These are phyloP conservation scores for Vespertilio murinus DNA, from an alignment of 2,797 vertebrate genomes.

Conservation along the genomic window DNA sequence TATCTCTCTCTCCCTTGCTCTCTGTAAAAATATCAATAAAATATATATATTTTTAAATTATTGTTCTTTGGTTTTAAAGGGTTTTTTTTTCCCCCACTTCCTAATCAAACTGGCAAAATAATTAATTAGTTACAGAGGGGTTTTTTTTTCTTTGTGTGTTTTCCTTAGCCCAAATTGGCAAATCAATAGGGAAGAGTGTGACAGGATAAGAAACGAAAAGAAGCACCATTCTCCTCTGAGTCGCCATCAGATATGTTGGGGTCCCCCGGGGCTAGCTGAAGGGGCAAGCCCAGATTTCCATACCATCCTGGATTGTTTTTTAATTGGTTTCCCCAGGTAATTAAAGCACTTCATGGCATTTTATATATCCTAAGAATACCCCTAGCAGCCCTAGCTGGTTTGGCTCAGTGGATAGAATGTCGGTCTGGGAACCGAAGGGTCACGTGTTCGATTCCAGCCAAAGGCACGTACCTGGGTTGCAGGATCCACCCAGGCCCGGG, in stretches of 20 bases:
- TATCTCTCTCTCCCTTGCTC: too few relatives aligned
- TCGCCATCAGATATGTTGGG: not conserved
- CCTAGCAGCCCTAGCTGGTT: too few relatives aligned
- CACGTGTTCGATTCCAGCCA: too few relatives aligned
- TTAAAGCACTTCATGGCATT: conserved; percentile 39
- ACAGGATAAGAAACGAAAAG: not conserved
- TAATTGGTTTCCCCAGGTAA: conserved; percentile 37
- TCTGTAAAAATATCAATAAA: too few relatives aligned
- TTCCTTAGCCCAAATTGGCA: conserved; percentile 34
- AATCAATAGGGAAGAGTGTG: not conserved
- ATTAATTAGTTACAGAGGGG: conserved; percentile 42
- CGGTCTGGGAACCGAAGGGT: too few relatives aligned
- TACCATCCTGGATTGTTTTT: conserved; percentile 41
- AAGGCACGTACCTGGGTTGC: too few relatives aligned
- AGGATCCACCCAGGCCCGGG: too few relatives aligned
- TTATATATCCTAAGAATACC: conserved; percentile 37
- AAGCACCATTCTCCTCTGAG: not conserved
- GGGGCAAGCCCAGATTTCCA: conserved; percentile 27
- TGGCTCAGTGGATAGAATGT: too few relatives aligned
- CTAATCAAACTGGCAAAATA: conserved; percentile 47
- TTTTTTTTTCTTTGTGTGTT: conserved; percentile 58
- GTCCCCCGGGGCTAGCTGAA: not conserved
- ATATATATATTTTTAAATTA: too few relatives aligned
- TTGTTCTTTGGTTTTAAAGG: conserved; percentile 60
- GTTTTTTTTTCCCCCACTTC: not conserved